phyloP scores from a whole-genome alignment of 2,113 vertebrate species.

The Empidonax traillii region DNA sequence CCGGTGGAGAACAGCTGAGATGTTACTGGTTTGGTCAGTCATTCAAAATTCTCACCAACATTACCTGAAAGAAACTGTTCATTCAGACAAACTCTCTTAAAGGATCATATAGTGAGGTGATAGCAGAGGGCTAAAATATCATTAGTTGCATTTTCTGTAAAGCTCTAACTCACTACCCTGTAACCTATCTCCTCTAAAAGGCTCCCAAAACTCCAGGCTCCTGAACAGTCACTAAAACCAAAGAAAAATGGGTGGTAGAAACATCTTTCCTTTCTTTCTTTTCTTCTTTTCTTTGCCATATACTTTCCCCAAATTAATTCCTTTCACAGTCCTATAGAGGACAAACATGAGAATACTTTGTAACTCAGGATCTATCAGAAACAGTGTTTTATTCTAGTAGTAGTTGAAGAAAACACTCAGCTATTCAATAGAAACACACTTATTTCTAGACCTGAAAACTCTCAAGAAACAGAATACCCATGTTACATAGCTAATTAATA shows the following conservation, averaged over 20 bases:
- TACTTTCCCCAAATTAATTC: not conserved
- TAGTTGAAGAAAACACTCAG: not conserved
- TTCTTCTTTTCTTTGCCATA: not conserved
- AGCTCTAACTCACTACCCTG: not conserved
- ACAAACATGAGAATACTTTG: not conserved
- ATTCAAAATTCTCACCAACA: not conserved
- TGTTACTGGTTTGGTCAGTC: not conserved
- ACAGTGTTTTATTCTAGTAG: not conserved
- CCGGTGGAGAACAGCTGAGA: not conserved
- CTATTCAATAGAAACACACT: not conserved
- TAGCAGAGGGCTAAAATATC: not conserved
- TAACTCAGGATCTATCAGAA: not conserved
- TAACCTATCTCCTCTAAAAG: not conserved
- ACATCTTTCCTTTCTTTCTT: not conserved
- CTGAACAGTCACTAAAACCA: not conserved
- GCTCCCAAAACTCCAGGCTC: not conserved
- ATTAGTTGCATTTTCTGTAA: not conserved
- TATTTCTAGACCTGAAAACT: constrained; percentile 12
- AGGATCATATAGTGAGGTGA: not conserved
- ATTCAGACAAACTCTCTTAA: not conserved
- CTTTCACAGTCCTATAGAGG: not conserved
- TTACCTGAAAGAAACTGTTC: not conserved
- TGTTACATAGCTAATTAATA: not conserved
- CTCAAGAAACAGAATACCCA: not conserved
- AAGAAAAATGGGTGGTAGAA: not conserved